Conservation (phyloP, 2,888 invertebrate species). For the Ryuthela nishihirai region DNA sequence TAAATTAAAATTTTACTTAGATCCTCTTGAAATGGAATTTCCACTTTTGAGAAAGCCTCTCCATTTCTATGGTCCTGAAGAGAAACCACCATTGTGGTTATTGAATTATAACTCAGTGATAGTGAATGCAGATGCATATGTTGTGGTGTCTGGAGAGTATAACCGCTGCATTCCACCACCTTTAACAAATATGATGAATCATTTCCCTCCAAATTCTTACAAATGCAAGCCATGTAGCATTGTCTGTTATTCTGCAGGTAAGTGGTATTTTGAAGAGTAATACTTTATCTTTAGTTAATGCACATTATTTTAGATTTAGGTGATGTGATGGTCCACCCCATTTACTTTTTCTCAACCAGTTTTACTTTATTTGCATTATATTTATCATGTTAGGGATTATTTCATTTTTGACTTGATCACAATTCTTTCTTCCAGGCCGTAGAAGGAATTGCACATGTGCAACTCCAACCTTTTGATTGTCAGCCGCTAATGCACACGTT, state of each 20-base stretch:
- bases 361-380: no score
- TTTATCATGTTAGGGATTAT: no score
- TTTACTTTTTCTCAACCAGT: no score
- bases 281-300: no score
- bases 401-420: no score
- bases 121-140: constrained; percentile 50
- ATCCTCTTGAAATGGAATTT: constrained; percentile 50
- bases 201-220: constrained; percentile 52
- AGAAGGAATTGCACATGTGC: no score
- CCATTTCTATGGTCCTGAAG: constrained; percentile 44
- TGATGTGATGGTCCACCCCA: no score
- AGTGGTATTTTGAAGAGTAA: background rate
- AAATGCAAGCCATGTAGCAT: constrained; percentile 49
- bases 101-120: constrained; percentile 45
- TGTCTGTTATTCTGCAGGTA: constrained; percentile 49
- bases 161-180: constrained; percentile 49
- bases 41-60: constrained; percentile 47
- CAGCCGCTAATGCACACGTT: no score
- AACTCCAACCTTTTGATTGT: no score
- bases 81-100: constrained; percentile 46
- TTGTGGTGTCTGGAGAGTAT: constrained; percentile 52
- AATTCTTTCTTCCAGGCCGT: no score
- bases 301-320: no score
- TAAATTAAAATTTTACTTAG: constrained; percentile 43
- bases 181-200: constrained; percentile 53